Evolutionary conservation across 30 jellyfish, hydroid and myxozoan species (phyloP), one percentile per base, ranked within the genome.

Genomic region (Cassiopea andromeda): DNA sequence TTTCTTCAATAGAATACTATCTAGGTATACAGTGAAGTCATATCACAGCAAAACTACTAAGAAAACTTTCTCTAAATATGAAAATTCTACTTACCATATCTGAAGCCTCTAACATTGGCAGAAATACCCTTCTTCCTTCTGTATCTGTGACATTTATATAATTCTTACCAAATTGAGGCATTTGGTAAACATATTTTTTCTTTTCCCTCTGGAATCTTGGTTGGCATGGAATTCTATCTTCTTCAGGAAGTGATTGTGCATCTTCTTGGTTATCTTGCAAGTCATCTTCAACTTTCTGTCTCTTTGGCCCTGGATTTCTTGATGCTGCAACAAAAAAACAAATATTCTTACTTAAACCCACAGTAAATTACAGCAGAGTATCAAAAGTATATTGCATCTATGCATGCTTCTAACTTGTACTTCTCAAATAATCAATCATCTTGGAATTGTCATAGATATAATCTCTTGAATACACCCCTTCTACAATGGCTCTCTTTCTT

Each of bases 51-150:
- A 58, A 58, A 58, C 68, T 14, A 58, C 68, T 6, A 58, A 7
- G 13, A 58, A 58, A 58, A 58, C 8, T 58, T 6, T 58, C 14
- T 58, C 14, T 58, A 7, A 58, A 6, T 16, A 67, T 67, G 44
- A 67, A 18, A 14, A 67, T 67, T 6, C 12, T 2, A 16, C 27
- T 1, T 80, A 87, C 94, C 90, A 60, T 80, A 9, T 77, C 85
- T 10, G 17, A 16, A 10, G 38, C 18, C 48, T 87, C 71, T 50
- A 14, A 13, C 4, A 68, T 61, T n/a, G 87, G 69, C 60, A 92
- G 78, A 75, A 58, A 92, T 61, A 87, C 98, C 57, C 96, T 84
- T 43, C 92, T 83, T 49, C 98, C 98, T 87, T 87, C 98, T 49
- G 94, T 87, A 27, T 86, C 91, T 44, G 98, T 92, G 1, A 89